Evolutionary conservation across 2,113 vertebrate species (phyloP).

Genomic region (Channa maculata): DNA sequence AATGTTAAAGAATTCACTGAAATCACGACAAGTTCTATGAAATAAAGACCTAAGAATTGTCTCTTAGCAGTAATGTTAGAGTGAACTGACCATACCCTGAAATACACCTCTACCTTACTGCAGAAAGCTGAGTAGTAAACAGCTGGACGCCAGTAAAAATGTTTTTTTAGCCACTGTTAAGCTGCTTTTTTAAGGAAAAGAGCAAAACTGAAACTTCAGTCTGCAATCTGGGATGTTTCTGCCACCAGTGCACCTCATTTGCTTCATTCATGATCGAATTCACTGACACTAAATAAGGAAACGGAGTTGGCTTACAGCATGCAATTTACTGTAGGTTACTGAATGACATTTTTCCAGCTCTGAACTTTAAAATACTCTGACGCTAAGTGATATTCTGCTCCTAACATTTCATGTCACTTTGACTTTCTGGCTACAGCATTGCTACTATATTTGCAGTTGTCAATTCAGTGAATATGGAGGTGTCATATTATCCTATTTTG

Average conservation of each 20-base stretch:
- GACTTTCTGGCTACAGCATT: constrained; percentile 29
- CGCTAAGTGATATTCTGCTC: not conserved
- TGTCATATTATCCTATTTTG: constrained; percentile 47
- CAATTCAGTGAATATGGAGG: constrained; percentile 39
- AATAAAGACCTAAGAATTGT: no score
- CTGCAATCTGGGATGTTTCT: not conserved
- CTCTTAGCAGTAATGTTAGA: no score
- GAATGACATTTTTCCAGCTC: constrained; percentile 5
- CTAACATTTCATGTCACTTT: constrained; percentile 32
- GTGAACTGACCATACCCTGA: no score
- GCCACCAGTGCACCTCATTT: not conserved
- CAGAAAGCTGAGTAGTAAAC: no score
- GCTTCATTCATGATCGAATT: not conserved
- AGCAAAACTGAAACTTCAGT: not conserved
- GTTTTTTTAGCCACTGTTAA: no score
- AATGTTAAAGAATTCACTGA: no score
- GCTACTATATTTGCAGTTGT: constrained; percentile 36
- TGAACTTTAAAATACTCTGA: constrained; percentile 15
- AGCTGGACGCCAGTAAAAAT: no score
- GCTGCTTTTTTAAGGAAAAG: no score
- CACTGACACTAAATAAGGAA: not conserved
- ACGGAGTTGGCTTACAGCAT: not conserved
- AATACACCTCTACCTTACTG: no score
- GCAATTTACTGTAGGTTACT: no score
- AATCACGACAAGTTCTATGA: no score